Evolutionary conservation across 2,888 invertebrate genomes (phyloP).

Genomic region (Sicus ferrugineus): DNA sequence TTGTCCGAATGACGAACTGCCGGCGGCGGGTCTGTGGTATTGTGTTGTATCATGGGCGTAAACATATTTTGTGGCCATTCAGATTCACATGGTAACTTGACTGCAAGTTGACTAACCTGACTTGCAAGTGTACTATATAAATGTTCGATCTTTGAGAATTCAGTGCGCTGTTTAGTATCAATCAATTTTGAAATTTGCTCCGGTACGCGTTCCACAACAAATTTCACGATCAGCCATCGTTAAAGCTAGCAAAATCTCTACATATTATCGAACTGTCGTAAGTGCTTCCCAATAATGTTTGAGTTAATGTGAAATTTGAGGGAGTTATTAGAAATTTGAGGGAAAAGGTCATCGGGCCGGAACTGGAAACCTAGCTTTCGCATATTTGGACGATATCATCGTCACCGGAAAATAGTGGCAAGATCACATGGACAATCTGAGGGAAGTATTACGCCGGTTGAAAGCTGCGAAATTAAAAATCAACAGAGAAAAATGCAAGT

Average conservation of each 20-base stretch:
- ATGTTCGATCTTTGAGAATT: background rate
- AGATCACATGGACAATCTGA: too few relatives aligned
- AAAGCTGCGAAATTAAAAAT: too few relatives aligned
- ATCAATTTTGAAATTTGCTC: background rate
- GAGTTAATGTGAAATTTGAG: too few relatives aligned
- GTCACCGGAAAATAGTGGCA: too few relatives aligned
- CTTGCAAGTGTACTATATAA: background rate
- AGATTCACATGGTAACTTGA: background rate
- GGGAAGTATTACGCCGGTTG: too few relatives aligned
- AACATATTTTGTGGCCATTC: conserved; percentile 4
- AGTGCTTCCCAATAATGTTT: too few relatives aligned
- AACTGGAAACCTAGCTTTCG: too few relatives aligned
- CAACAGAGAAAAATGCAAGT: too few relatives aligned
- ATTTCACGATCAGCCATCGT: background rate
- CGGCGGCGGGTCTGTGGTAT: background rate
- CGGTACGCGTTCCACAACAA: background rate
- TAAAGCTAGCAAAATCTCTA: background rate
- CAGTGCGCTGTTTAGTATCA: background rate
- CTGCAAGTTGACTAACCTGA: background rate
- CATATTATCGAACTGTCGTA: background rate
- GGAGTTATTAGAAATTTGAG: too few relatives aligned
- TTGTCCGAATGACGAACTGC: background rate
- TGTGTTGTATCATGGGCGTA: background rate
- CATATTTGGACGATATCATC: too few relatives aligned
- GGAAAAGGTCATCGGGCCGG: too few relatives aligned